phyloP scores from a whole-genome alignment of 2,888 invertebrate species.

The Carterocephalus palaemon region DNA sequence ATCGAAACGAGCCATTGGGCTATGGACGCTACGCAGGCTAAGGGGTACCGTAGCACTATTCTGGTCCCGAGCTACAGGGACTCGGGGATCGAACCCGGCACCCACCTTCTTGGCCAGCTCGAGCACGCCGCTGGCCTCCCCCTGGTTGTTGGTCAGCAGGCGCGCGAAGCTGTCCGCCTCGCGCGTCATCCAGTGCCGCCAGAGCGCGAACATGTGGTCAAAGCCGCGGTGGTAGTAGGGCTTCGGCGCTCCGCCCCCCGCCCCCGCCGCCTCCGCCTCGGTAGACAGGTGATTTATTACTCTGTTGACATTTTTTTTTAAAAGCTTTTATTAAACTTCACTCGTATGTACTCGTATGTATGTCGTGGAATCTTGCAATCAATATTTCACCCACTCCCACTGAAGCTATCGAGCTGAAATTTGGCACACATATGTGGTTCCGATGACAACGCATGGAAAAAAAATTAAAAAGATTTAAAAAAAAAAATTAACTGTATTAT shows the following conservation, averaged over 20 bases:
- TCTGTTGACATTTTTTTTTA: slow-evolving; percentile 35
- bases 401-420: too few relatives aligned
- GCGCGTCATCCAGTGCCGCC: slow-evolving; percentile 87
- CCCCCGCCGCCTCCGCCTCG: slow-evolving; percentile 40
- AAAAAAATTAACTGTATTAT: background rate
- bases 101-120: slow-evolving; percentile 81
- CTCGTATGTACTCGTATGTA: too few relatives aligned
- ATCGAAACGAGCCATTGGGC: too few relatives aligned
- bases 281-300: slow-evolving; percentile 48
- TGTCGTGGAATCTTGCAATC: too few relatives aligned
- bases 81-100: too few relatives aligned
- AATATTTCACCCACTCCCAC: too few relatives aligned
- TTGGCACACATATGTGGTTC: too few relatives aligned
- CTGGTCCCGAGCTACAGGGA: too few relatives aligned
- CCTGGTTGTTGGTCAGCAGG: slow-evolving; percentile 81
- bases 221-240: slow-evolving; percentile 62
- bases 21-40: too few relatives aligned
- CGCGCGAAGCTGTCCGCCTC: slow-evolving; percentile 82
- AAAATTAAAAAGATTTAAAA: too few relatives aligned
- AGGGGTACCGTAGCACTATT: too few relatives aligned
- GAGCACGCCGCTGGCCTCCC: slow-evolving; percentile 65
- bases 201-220: slow-evolving; percentile 81
- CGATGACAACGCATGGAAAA: background rate
- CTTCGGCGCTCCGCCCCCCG: slow-evolving; percentile 42
- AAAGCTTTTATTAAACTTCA: too few relatives aligned